These are phyloP conservation scores for Trichosurus vulpecula DNA, from an alignment of 2,797 vertebrate species.

Conservation along the genomic window DNA sequence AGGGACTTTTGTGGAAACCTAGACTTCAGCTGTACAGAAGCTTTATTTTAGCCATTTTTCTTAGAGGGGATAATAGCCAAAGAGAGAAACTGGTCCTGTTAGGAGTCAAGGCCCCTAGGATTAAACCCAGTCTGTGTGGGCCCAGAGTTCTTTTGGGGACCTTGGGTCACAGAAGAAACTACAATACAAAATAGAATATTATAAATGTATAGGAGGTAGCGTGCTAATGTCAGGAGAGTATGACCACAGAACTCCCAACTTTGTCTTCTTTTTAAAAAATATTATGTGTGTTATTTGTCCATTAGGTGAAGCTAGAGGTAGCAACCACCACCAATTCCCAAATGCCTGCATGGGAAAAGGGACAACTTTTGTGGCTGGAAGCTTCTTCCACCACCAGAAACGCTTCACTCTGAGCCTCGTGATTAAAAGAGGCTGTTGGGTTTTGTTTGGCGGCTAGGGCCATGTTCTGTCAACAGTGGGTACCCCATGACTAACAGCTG, in stretches of 20 bases:
- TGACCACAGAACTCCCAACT: not conserved
- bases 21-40: not conserved
- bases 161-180: not conserved
- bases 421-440: slow-evolving; percentile 33
- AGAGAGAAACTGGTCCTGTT: not conserved
- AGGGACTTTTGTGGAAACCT: not conserved
- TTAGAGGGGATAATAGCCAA: not conserved
- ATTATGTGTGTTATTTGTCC: not conserved
- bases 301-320: not conserved
- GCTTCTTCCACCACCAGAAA: not conserved
- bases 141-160: not conserved
- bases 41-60: not conserved
- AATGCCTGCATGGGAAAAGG: not conserved
- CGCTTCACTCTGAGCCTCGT: not conserved
- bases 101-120: not conserved
- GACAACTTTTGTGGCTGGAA: not conserved
- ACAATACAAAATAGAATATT: not conserved
- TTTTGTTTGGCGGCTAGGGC: not conserved
- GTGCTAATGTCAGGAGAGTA: not conserved
- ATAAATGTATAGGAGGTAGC: not conserved
- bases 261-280: not conserved
- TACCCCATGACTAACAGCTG: slow-evolving; percentile 17
- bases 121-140: not conserved
- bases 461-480: not conserved
- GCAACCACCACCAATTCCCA: not conserved